A percentile compares a stretch with the other conserved stretches of the same genome.
Evolutionary conservation across 2,888 invertebrate genomes (phyloP).

Genomic region (Linyphia triangularis): DNA sequence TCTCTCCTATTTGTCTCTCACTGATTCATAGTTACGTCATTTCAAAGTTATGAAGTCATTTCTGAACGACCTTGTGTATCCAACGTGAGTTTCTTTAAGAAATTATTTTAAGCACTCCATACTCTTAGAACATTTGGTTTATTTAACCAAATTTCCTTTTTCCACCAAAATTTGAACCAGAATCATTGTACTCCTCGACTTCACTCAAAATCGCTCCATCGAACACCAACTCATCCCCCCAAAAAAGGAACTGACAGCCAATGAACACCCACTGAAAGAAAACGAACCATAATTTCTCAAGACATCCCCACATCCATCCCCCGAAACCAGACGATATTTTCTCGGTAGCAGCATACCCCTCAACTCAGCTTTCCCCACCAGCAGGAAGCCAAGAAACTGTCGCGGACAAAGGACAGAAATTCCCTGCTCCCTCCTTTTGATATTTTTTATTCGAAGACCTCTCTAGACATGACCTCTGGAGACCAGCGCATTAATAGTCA

Average conservation of each 20-base stretch:
- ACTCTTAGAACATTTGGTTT: too few species aligned
- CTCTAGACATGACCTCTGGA: slow-evolving; percentile 13
- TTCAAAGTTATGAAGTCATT: too few species aligned
- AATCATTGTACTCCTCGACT: not conserved
- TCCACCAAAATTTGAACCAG: too few species aligned
- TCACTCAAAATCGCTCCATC: not conserved
- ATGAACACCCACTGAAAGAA: not conserved
- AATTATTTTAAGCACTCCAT: too few species aligned
- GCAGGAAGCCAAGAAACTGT: slow-evolving; percentile 67
- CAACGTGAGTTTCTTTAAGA: too few species aligned
- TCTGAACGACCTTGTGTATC: too few species aligned
- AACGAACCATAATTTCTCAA: slow-evolving; percentile 3
- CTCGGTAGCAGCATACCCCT: not conserved
- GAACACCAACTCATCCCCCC: not conserved
- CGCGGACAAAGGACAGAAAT: slow-evolving; percentile 2
- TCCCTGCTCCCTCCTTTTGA: not conserved
- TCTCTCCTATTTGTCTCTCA: too few species aligned
- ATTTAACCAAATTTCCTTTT: too few species aligned
- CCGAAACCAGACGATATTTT: not conserved
- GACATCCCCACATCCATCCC: not conserved
- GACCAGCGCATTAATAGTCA: slow-evolving; percentile 47
- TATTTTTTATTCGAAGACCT: slow-evolving; percentile 21
- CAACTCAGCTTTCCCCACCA: too few species aligned
- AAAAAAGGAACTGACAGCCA: not conserved
- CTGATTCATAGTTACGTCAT: too few species aligned